phyloP scores from a whole-genome alignment of 1,140 invertebrate species.

The Reticulitermes speratus region DNA sequence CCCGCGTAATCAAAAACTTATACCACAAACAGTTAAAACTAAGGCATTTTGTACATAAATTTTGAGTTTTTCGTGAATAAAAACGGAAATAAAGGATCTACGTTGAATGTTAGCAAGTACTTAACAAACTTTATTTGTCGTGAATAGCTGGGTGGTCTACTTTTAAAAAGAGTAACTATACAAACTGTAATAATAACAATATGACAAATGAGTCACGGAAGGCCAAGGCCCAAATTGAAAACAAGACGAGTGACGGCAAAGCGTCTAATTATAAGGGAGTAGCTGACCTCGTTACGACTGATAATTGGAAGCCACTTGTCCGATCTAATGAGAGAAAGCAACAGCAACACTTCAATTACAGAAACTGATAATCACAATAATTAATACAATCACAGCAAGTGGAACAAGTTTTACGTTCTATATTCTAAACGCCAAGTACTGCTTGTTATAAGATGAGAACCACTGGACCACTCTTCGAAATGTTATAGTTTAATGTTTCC shows the following conservation, averaged over 20 bases:
- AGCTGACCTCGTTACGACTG: background rate
- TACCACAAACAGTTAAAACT: no score
- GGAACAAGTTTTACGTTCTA: background rate
- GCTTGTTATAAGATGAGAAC: background rate
- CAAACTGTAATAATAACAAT: background rate
- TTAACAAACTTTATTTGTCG: no score
- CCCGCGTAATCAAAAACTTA: no score
- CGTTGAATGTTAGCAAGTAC: no score
- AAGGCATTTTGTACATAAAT: no score
- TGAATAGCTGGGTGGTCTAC: background rate
- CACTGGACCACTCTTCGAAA: background rate
- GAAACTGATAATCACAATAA: background rate
- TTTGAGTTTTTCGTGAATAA: no score
- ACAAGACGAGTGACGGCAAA: background rate
- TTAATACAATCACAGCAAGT: background rate
- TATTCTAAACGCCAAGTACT: background rate
- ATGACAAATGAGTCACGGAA: conserved; percentile 18
- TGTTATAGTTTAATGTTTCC: background rate
- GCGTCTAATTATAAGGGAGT: background rate
- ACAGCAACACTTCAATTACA: background rate
- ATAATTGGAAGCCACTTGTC: background rate
- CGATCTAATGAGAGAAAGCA: background rate
- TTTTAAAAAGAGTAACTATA: background rate
- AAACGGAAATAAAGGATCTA: no score
- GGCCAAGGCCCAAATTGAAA: background rate